Evolutionary conservation across 2,797 vertebrate genomes (phyloP), one percentile per base, ranked within the genome.

Genomic region (Enteromius trimaculatus): DNA sequence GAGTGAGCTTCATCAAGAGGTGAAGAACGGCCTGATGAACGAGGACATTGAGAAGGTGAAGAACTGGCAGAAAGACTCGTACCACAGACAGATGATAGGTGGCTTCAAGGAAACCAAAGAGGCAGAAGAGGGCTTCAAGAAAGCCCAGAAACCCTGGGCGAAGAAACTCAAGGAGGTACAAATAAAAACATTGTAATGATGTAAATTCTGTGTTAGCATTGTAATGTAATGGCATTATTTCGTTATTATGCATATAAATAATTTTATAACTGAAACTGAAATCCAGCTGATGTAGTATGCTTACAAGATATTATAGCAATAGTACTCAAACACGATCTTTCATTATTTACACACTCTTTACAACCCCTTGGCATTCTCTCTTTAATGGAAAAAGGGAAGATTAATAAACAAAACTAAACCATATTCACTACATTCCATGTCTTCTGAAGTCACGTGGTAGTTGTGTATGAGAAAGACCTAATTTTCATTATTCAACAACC

Each of bases 81-180:
- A 97, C 92, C 98, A 99, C 94, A 99, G 98, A 89, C 98, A 99
- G 93, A 99, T 99, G 94, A 99, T 99, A 91, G 98, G 98, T 0
- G 96, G 98, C 88, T 99, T 98, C 94, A 99, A 98, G 92, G 98
- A 99, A 91, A 96, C 97, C 92, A 99, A 97, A 92, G 98, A 99
- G 88, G 96, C 98, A 2, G 98, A 99, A 0, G 98, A 99, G 0
- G 97, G 97, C 62, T 99, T 99, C 91, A 97, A 96, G 85, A 99
- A 98, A 92, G 98, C 97, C 21, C 98, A 99, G 92, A 99, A 99
- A 80, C 98, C 98, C 19, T 99, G 98, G 98, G 97, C 97, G 87
- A 99, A 99, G 90, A 99, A 99, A 89, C 94, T 98, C 23, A 99
- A 99, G 89, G 98, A 99, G 97, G 98, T 99, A 82, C 42, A 39